These are phyloP conservation scores for Campoplex capitator DNA, from an alignment of 2,888 invertebrate genomes.

Conservation along the genomic window DNA sequence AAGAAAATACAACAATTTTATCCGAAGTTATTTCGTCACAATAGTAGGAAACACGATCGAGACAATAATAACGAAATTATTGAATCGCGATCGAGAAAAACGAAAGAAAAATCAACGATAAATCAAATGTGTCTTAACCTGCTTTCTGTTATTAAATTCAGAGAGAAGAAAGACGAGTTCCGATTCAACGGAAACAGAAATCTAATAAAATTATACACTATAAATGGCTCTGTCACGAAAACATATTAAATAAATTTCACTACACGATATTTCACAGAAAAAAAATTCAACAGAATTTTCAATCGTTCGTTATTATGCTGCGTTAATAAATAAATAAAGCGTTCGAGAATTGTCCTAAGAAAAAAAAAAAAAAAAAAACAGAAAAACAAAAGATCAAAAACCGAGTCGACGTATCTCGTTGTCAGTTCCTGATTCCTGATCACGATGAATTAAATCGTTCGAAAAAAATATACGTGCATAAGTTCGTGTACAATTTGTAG, in stretches of 20 bases:
- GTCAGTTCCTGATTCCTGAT: neutral
- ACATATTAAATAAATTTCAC: constrained; percentile 32
- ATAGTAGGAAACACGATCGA: constrained; percentile 35
- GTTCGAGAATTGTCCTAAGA: constrained; percentile 32
- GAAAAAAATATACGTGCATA: constrained; percentile 39
- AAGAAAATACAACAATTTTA: constrained; percentile 56
- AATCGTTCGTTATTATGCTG: constrained; percentile 36
- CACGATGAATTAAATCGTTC: constrained; percentile 1
- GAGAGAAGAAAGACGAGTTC: constrained; percentile 63
- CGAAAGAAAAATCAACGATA: constrained; percentile 4
- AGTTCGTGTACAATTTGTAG: constrained; percentile 25
- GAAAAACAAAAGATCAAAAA: neutral
- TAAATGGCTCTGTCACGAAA: constrained; percentile 6
- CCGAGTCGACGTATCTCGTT: neutral
- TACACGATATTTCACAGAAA: neutral
- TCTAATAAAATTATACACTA: neutral
- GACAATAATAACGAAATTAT: constrained; percentile 54
- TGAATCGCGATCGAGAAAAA: constrained; percentile 44
- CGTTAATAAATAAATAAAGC: constrained; percentile 62
- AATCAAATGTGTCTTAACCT: constrained; percentile 44
- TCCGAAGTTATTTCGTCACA: constrained; percentile 23
- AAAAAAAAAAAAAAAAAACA: neutral
- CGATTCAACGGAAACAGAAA: constrained; percentile 17
- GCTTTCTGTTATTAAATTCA: constrained; percentile 58
- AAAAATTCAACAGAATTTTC: constrained; percentile 41